phyloP scores from a whole-genome alignment of 2,113 vertebrate genomes.

The Engraulis encrasicolus region DNA sequence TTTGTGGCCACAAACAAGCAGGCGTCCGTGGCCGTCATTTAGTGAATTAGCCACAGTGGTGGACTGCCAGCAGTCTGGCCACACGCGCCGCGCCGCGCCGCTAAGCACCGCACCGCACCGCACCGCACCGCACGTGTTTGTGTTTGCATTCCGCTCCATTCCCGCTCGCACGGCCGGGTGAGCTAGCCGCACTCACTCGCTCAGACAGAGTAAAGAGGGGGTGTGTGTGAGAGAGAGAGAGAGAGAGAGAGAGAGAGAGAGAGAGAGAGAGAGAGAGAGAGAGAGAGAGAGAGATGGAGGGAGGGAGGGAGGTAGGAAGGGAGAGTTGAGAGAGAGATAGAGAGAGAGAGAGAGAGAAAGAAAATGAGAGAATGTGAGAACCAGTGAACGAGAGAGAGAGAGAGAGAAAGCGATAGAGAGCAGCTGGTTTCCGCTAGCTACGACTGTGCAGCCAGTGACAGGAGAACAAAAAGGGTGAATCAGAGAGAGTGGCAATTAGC shows the following conservation, averaged over 20 bases:
- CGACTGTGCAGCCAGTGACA: conserved; percentile 8
- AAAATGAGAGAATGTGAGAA: background rate
- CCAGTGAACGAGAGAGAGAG: background rate
- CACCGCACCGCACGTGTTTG: too few species aligned
- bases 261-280: background rate
- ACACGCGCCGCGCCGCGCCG: too few species aligned
- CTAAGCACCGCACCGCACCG: too few species aligned
- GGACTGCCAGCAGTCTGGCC: too few species aligned
- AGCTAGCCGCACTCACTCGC: background rate
- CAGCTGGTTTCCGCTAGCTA: background rate
- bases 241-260: background rate
- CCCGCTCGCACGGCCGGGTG: too few species aligned
- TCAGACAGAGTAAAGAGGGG: background rate
- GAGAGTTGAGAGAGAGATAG: background rate
- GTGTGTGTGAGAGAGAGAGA: background rate
- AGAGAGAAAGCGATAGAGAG: background rate
- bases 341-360: background rate
- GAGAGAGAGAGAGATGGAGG: background rate
- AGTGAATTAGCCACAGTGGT: conserved; percentile 18
- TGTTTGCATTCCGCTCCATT: too few species aligned
- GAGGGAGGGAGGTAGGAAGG: background rate
- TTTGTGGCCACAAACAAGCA: conserved; percentile 9
- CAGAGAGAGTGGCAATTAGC: conserved; percentile 20
- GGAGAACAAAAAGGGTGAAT: conserved; percentile 22
- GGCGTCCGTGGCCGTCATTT: conserved; percentile 13